These are phyloP conservation scores for Aspidiotus destructor DNA, from an alignment of 2,888 invertebrate species.

Conservation along the genomic window DNA sequence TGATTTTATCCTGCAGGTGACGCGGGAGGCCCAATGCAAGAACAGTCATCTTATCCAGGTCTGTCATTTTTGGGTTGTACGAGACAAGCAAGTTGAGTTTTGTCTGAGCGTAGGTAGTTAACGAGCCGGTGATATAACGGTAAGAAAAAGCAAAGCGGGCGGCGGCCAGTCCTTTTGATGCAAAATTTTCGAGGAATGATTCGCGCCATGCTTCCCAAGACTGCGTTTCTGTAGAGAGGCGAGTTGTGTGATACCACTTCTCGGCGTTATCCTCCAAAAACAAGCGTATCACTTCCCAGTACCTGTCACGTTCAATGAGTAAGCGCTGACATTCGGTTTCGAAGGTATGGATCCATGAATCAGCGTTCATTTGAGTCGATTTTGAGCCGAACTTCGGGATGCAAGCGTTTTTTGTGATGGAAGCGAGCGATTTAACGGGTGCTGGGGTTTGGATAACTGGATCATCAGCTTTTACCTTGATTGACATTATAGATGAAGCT, in stretches of 20 bases:
- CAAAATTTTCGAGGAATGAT: conserved; percentile 14
- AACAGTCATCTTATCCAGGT: not conserved
- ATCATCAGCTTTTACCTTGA: too few species aligned
- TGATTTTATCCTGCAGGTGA: not conserved
- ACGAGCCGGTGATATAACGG: not conserved
- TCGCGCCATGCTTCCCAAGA: conserved; percentile 1
- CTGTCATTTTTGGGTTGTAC: not conserved
- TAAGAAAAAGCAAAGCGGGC: not conserved
- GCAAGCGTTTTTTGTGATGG: conserved; percentile 1
- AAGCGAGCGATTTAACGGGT: conserved; percentile 7
- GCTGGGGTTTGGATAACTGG: not conserved
- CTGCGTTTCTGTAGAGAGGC: not conserved
- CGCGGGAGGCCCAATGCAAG: not conserved
- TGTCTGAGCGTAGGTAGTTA: conserved; percentile 1
- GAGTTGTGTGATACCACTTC: conserved; percentile 1
- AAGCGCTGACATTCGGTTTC: conserved; percentile 9
- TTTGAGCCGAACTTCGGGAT: conserved; percentile 1
- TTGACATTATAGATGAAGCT: not conserved
- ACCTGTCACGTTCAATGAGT: not conserved
- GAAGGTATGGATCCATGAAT: conserved; percentile 6
- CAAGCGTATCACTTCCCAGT: conserved; percentile 3
- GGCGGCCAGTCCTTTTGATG: not conserved
- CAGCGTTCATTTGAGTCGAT: not conserved
- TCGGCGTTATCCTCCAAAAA: conserved; percentile 5
- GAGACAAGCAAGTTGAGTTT: conserved; percentile 5